These are phyloP conservation scores for Mandrillus leucophaeus DNA, from an alignment of 2,113 vertebrate genomes.

Conservation along the genomic window DNA sequence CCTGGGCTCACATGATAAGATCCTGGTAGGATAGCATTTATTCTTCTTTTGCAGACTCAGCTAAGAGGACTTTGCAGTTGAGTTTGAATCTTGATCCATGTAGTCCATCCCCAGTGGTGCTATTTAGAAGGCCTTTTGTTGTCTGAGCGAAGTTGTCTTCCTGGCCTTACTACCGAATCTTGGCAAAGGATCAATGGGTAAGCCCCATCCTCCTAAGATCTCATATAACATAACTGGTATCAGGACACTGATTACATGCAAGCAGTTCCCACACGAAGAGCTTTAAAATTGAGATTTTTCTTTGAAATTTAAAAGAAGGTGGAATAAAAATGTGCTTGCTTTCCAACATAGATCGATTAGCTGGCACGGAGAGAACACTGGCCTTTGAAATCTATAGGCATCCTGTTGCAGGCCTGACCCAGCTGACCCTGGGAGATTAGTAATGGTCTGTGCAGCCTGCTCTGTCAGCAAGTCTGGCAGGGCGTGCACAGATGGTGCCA, in stretches of 20 bases:
- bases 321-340: constrained; percentile 62
- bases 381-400: constrained; percentile 70
- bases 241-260: neutral
- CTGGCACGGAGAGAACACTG: constrained; percentile 6
- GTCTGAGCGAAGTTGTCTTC: neutral
- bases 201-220: constrained; percentile 26
- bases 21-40: neutral
- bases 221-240: neutral
- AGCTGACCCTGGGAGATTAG: neutral
- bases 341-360: constrained; percentile 62
- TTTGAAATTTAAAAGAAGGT: constrained; percentile 64
- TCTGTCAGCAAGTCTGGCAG: constrained; percentile 59
- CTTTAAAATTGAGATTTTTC: constrained; percentile 61
- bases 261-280: constrained; percentile 13
- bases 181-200: constrained; percentile 21
- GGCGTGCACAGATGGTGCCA: constrained; percentile 65
- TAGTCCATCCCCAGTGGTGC: neutral
- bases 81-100: neutral
- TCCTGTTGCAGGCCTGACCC: constrained; percentile 57
- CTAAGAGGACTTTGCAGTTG: neutral
- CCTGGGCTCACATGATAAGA: accelerated
- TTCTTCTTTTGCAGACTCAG: neutral
- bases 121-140: neutral
- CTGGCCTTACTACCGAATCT: neutral
- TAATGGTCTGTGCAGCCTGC: constrained; percentile 60